phyloP scores from a whole-genome alignment of 2,113 vertebrate species.

The Genyomyrus donnyi region DNA sequence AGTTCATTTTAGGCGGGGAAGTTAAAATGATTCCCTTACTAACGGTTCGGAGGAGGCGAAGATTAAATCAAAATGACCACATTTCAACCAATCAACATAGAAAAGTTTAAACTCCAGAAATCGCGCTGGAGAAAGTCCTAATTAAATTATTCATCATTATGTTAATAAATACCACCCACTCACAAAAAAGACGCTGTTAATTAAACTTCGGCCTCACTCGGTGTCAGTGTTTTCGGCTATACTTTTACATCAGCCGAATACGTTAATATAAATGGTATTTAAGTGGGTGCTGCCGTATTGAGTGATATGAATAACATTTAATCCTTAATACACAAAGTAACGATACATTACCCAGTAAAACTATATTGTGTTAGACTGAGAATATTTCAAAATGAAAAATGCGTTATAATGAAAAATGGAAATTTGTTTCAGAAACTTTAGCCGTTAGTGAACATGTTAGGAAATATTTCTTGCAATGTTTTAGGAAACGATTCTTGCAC shows the following conservation, averaged over 20 bases:
- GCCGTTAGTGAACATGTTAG: background rate
- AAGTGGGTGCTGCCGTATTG: background rate
- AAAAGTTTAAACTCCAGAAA: background rate
- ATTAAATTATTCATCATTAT: constrained; percentile 8
- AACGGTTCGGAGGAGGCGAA: background rate
- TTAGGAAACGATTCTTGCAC: background rate
- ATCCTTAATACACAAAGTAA: background rate
- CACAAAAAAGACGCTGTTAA: background rate
- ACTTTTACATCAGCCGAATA: background rate
- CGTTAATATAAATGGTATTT: background rate
- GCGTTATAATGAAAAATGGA: background rate
- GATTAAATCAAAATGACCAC: background rate
- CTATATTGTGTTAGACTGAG: background rate
- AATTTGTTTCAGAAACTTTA: background rate
- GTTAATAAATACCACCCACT: background rate
- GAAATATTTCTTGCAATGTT: background rate
- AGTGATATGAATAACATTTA: background rate
- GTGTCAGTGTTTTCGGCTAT: background rate
- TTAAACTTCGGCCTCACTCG: background rate
- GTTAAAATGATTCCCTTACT: background rate
- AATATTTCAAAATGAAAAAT: background rate
- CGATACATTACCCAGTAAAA: background rate
- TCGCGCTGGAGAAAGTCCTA: background rate
- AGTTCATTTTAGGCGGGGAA: background rate
- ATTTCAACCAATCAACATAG: background rate